Conservation (phyloP, 2,113 vertebrate genomes). For the Globicephala melas region DNA sequence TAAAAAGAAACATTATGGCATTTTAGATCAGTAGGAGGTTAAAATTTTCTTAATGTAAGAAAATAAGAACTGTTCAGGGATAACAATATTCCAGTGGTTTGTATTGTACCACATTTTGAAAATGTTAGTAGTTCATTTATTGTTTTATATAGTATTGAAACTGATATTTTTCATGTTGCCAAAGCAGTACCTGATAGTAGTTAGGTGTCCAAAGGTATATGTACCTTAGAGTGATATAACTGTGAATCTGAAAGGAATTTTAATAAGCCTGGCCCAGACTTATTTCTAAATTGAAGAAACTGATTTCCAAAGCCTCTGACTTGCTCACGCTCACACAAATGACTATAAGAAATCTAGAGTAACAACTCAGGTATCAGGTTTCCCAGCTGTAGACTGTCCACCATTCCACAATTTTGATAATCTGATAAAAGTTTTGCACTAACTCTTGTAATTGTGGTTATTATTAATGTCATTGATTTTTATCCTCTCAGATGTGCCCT, state of each 20-base stretch:
- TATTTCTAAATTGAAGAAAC: neutral
- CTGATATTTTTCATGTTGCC: neutral
- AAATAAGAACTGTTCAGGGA: neutral
- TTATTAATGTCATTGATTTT: neutral
- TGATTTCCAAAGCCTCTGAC: neutral
- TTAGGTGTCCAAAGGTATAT: neutral
- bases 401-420: neutral
- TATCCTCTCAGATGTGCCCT: neutral
- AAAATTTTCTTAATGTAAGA: neutral
- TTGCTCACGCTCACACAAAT: neutral
- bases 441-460: neutral
- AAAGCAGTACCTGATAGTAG: neutral
- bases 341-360: neutral
- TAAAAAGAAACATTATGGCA: neutral
- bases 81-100: neutral
- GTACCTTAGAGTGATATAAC: neutral
- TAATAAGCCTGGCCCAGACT: neutral
- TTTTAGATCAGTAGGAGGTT: neutral
- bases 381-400: neutral
- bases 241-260: neutral
- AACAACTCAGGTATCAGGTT: neutral
- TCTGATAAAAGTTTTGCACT: neutral
- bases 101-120: neutral
- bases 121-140: neutral
- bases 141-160: neutral